Base-by-base conservation (phyloP, 2,888 invertebrate species). In the Stenodera caucasica region DNA sequence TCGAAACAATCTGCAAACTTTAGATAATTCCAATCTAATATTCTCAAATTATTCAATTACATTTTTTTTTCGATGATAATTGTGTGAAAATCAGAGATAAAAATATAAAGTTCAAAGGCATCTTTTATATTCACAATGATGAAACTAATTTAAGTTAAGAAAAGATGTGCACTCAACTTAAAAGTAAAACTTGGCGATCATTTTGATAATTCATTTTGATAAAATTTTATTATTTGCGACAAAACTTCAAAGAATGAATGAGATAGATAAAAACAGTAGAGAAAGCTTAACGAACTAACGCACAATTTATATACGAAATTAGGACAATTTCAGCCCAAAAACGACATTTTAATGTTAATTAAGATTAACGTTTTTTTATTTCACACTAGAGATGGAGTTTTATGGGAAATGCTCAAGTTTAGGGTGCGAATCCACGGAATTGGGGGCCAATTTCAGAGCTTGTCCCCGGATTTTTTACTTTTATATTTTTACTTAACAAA, bases 101-200 rank as follows among this genome's bases (percentile, higher is more conserved):
- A 26, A 26, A 6, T 7, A 26, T 26, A 26, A 26, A 26, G 4
- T 26, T 26, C n/a, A n/a, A n/a, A n/a, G n/a, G n/a, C 7, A 26
- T 26, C 26, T 26, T 26, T 26, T 26, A 26, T 26, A 26, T 26
- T 26, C 7, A 6, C 26, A n/a, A 26, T 26, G 26, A 26, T 52
- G 49, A 58, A 61, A 62, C 37, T 58, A 62, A 62, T 62, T 58
- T 62, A 55, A 62, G 56, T 62, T 58, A 62, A 45, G 49, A 53
- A 58, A 62, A 58, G 55, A 51, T 58, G 62, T 58, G 58, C 62
- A 62, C 56, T 52, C 55, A 56, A 57, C 40, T 57, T 53, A 53
- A 53, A 60, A 37, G 5, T 7, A 37, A 14, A 1, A 37, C 37
- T 45, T 53, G 21, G 53, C 53, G 61, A 57, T 61, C 54, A 61